A percentile compares a stretch with the other conserved stretches of the same genome.
phyloP scores from a whole-genome alignment of 2,797 vertebrate species.

The Gallirallus australis region DNA sequence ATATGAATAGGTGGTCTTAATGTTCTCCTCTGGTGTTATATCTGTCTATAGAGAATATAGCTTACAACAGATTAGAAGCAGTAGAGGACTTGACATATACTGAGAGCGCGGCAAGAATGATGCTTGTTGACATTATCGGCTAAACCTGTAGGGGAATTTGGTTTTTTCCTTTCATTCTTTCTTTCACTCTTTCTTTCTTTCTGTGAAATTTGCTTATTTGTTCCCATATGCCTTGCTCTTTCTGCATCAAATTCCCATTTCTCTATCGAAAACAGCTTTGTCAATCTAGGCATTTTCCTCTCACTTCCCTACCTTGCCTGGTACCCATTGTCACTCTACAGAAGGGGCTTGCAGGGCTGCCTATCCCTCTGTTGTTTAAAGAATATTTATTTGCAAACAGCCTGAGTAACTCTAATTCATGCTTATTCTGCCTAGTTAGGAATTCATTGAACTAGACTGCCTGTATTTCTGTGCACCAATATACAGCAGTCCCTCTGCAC shows the following conservation, averaged over 20 bases:
- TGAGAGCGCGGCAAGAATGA: conserved; percentile 64
- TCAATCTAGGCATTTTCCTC: conserved; percentile 65
- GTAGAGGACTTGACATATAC: conserved; percentile 71
- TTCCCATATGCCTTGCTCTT: conserved; percentile 56
- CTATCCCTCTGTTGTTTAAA: conserved; percentile 41
- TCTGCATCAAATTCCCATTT: conserved; percentile 46
- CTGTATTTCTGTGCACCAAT: background rate
- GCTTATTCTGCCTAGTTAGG: conserved; percentile 6
- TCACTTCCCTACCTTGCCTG: conserved; percentile 16
- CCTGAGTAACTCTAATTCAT: conserved; percentile 54
- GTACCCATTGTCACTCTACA: background rate
- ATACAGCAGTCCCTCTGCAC: conserved; percentile 32
- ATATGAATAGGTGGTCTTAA: conserved; percentile 78
- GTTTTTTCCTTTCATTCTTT: conserved; percentile 57
- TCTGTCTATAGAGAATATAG: conserved; percentile 78
- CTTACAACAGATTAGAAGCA: conserved; percentile 80
- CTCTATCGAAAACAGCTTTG: conserved; percentile 69
- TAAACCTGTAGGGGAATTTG: conserved; percentile 77
- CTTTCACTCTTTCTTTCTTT: conserved; percentile 40
- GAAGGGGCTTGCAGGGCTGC: background rate
- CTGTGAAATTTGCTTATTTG: conserved; percentile 69
- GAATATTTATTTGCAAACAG: conserved; percentile 72
- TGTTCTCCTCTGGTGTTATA: conserved; percentile 69
- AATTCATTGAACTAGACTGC: background rate
- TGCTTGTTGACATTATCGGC: conserved; percentile 76